phyloP scores from a whole-genome alignment of 1,140 invertebrate genomes.

The Prorops nasuta region DNA sequence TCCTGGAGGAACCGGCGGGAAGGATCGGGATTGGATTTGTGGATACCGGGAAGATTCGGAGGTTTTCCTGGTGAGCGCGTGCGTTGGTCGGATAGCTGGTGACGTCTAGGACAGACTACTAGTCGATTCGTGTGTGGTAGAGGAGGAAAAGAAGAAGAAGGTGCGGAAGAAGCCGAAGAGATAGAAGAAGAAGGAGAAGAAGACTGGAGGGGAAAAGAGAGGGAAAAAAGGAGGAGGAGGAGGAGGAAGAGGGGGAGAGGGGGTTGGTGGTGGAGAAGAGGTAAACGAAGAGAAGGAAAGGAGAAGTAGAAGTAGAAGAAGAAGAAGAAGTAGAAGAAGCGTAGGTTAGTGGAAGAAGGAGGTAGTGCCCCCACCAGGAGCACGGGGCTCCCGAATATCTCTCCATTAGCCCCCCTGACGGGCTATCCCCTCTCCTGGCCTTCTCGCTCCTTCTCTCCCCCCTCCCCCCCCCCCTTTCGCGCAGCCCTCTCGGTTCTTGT shows the following conservation, averaged over 20 bases:
- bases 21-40: not conserved
- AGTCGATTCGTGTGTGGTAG: not conserved
- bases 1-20: not conserved
- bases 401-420: conserved; percentile 54
- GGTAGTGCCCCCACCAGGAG: conserved; percentile 43
- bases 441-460: conserved; percentile 15
- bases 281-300: conserved; percentile 11
- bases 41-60: not conserved
- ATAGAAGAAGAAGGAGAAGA: conserved; percentile 9
- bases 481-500: conserved; percentile 12
- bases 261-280: conserved; percentile 29
- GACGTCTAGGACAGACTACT: too few relatives aligned
- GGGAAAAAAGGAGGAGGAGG: conserved; percentile 38
- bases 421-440: conserved; percentile 40
- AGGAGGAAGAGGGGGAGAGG: conserved; percentile 37
- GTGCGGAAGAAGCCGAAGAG: too few relatives aligned
- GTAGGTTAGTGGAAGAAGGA: conserved; percentile 15
- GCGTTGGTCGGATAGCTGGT: not conserved
- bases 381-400: conserved; percentile 50
- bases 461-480: conserved; percentile 26
- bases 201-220: conserved; percentile 18
- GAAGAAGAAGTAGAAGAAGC: conserved; percentile 2
- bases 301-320: conserved; percentile 1
- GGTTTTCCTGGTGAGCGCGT: not conserved
- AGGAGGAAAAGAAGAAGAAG: too few relatives aligned